These are phyloP conservation scores for Gracilinanus agilis DNA, from an alignment of 2,113 vertebrate genomes.

Conservation along the genomic window DNA sequence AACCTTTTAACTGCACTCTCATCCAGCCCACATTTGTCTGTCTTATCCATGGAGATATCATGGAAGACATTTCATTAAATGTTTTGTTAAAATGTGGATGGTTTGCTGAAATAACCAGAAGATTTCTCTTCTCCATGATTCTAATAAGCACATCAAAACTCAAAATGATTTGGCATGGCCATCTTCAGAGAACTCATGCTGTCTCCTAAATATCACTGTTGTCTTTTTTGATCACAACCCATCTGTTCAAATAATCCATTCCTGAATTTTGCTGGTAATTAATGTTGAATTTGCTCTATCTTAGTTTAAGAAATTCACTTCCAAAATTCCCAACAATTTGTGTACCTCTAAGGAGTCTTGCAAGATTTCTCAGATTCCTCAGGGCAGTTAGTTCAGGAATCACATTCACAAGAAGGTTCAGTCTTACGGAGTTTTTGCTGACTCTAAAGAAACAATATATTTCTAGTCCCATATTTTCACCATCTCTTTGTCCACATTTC, in stretches of 20 bases:
- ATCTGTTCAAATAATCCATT: not conserved
- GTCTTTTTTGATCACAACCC: not conserved
- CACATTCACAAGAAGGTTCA: fast-evolving
- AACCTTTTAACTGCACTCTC: not conserved
- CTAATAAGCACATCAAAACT: not conserved
- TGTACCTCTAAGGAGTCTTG: not conserved
- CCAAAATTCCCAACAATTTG: too few species aligned
- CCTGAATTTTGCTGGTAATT: not conserved
- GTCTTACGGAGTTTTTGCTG: not conserved
- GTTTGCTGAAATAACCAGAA: not conserved
- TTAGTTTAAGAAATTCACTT: not conserved
- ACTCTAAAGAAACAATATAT: not conserved
- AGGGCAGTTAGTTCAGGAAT: not conserved
- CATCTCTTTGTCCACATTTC: not conserved
- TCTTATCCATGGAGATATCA: not conserved
- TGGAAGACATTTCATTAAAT: not conserved
- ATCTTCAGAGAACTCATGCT: not conserved
- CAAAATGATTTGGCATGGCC: not conserved
- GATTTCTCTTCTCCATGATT: not conserved
- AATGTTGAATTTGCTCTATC: not conserved
- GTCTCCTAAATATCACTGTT: not conserved
- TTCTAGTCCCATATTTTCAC: not conserved
- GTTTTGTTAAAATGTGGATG: not conserved
- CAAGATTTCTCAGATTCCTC: not conserved
- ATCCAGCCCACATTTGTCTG: not conserved